Evolutionary conservation across 2,888 invertebrate species (phyloP).

Genomic region (Electrophaes corylata): DNA sequence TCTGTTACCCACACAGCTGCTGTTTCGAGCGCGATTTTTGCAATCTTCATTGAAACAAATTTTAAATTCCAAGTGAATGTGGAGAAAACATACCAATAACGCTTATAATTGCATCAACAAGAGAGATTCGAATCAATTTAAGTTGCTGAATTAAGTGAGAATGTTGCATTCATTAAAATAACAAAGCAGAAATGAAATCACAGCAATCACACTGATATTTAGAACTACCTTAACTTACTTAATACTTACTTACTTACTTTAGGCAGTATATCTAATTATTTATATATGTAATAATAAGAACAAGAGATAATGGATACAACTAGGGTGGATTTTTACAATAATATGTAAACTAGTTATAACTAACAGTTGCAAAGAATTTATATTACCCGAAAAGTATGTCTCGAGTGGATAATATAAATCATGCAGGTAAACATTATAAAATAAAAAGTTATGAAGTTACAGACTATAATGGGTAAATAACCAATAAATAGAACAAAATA

Average conservation of each 20-base stretch:
- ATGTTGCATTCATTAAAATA: conserved; percentile 45
- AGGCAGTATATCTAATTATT: too few relatives aligned
- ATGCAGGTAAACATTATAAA: too few relatives aligned
- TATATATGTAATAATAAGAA: too few relatives aligned
- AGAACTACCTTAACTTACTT: background rate
- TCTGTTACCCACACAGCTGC: conserved; percentile 13
- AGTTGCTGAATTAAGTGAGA: conserved; percentile 38
- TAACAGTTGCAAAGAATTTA: too few relatives aligned
- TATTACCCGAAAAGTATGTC: too few relatives aligned
- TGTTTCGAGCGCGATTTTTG: conserved; percentile 4
- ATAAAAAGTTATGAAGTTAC: too few relatives aligned
- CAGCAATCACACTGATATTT: background rate
- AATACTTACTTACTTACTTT: background rate
- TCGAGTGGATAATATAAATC: too few relatives aligned
- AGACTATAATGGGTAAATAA: too few relatives aligned
- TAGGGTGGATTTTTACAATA: too few relatives aligned
- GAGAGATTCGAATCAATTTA: conserved; percentile 32
- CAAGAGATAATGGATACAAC: too few relatives aligned
- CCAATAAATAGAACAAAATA: too few relatives aligned
- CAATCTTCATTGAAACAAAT: background rate
- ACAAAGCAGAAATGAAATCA: conserved; percentile 42
- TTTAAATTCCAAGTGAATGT: conserved; percentile 41
- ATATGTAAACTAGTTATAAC: too few relatives aligned
- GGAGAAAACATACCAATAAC: conserved; percentile 51
- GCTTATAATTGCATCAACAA: conserved; percentile 21